These are phyloP conservation scores for Ctenopoma kingsleyae DNA, from an alignment of 2,797 vertebrate genomes.

Conservation along the genomic window DNA sequence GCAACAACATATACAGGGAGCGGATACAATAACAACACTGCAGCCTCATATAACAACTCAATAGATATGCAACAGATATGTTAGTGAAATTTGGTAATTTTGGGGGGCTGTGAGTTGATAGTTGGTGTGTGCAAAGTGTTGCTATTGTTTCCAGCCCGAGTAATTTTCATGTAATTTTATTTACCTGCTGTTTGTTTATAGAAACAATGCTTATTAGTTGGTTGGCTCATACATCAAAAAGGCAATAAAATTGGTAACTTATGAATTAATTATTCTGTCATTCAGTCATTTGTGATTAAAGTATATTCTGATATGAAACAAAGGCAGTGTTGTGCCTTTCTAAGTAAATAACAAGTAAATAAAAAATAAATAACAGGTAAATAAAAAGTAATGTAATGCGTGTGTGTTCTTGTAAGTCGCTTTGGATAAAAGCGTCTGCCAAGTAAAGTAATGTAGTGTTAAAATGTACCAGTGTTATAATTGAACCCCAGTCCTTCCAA, in stretches of 20 bases:
- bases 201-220: constrained; percentile 18
- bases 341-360: constrained; percentile 67
- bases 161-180: constrained; percentile 47
- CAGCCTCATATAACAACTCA: constrained; percentile 27
- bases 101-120: not conserved
- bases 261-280: constrained; percentile 27
- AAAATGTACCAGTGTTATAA: constrained; percentile 27
- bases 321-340: constrained; percentile 23
- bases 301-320: constrained; percentile 9
- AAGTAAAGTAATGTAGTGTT: constrained; percentile 28
- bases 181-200: constrained; percentile 70
- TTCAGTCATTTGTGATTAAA: constrained; percentile 27
- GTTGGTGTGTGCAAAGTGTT: constrained; percentile 56
- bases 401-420: no score
- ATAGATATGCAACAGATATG: not conserved
- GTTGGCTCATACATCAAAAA: constrained; percentile 2
- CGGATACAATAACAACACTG: constrained; percentile 58
- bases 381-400: no score
- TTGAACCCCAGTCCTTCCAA: constrained; percentile 4
- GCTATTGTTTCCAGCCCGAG: constrained; percentile 60
- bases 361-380: no score
- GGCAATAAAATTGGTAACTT: constrained; percentile 6
- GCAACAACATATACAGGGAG: constrained; percentile 48
- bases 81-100: not conserved
- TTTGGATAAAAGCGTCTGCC: no score